Evolutionary conservation across 1,140 invertebrate genomes (phyloP).

Genomic region (Phenacoccus solenopsis): DNA sequence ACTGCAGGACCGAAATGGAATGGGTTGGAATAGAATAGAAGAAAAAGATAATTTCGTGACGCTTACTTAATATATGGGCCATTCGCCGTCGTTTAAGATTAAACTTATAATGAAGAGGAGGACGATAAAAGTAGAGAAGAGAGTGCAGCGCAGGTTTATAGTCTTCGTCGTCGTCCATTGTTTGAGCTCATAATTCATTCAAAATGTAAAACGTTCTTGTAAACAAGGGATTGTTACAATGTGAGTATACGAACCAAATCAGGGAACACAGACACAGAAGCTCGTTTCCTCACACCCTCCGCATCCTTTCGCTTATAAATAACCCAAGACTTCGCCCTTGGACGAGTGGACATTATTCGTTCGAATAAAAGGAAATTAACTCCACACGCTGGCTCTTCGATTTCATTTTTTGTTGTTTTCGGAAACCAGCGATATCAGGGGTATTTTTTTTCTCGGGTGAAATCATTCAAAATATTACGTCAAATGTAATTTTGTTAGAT

Average conservation of each 20-base stretch:
- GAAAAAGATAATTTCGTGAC: slow-evolving; percentile 18
- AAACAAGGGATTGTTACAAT: slow-evolving; percentile 15
- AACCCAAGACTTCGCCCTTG: not conserved
- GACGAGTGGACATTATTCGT: not conserved
- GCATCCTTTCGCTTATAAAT: not conserved
- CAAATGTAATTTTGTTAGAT: too few relatives aligned
- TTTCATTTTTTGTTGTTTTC: not conserved
- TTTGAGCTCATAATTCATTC: slow-evolving; percentile 18
- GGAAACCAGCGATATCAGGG: too few relatives aligned
- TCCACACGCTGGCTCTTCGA: not conserved
- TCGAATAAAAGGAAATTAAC: not conserved
- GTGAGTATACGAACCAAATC: slow-evolving; percentile 15
- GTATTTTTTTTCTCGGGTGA: too few relatives aligned
- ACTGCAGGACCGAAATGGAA: slow-evolving; percentile 7
- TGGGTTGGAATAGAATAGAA: slow-evolving; percentile 12
- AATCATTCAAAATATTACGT: too few relatives aligned
- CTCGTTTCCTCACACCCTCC: slow-evolving; percentile 12
- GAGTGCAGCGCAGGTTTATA: slow-evolving; percentile 14
- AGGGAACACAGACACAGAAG: slow-evolving; percentile 11
- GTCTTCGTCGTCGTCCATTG: slow-evolving; percentile 16
- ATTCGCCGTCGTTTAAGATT: slow-evolving; percentile 17
- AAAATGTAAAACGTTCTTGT: slow-evolving; percentile 15
- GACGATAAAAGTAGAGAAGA: slow-evolving; percentile 4
- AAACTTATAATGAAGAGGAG: slow-evolving; percentile 17
- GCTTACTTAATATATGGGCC: slow-evolving; percentile 16